Conservation (phyloP, 1,140 invertebrate genomes). For the Mercenaria mercenaria region DNA sequence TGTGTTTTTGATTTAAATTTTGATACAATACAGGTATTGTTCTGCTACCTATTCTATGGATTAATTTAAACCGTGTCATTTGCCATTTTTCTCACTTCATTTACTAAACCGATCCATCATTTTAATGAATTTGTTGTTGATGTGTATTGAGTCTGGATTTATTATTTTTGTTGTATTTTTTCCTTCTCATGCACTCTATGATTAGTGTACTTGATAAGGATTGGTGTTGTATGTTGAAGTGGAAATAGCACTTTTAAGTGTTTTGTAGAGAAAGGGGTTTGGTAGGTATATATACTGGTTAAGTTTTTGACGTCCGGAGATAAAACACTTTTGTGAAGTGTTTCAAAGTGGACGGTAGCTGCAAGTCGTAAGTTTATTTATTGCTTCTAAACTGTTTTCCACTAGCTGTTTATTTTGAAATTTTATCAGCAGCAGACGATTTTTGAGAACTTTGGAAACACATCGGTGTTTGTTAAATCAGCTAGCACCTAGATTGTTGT, state of each 20-base stretch:
- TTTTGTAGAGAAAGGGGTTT: not conserved
- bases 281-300: conserved; percentile 10
- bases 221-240: not conserved
- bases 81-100: conserved; percentile 23
- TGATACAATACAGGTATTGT: conserved; percentile 32
- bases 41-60: not conserved
- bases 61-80: conserved; percentile 23
- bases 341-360: not conserved
- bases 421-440: not conserved
- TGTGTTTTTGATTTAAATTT: not conserved
- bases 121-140: not conserved
- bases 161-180: not conserved
- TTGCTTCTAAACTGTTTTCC: not conserved
- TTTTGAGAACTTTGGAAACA: not conserved
- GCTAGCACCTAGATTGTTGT: no score
- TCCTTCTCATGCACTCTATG: conserved; percentile 9
- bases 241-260: not conserved
- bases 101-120: not conserved
- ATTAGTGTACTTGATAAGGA: conserved; percentile 12
- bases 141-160: conserved; percentile 10
- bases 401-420: not conserved
- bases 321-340: not conserved
- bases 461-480: no score
- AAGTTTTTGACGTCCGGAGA: conserved; percentile 4
- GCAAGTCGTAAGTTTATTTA: not conserved